Percentiles rank a stretch among this genome's conserved stretches.
phyloP scores from a whole-genome alignment of 2,113 vertebrate species.

The Camelus dromedarius region DNA sequence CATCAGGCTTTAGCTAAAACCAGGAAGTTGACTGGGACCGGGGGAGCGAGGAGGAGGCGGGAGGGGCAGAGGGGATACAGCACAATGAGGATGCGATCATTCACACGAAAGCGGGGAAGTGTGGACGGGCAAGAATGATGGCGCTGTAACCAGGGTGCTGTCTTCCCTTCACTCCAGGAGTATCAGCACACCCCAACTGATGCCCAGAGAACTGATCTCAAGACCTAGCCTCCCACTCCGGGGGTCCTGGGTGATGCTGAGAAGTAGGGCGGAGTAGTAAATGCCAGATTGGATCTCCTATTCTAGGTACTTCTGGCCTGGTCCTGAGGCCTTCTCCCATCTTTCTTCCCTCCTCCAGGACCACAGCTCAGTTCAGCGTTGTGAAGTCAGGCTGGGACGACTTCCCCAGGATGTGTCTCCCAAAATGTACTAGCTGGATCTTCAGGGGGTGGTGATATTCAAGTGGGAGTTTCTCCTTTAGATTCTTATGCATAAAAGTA shows the following conservation, averaged over 20 bases:
- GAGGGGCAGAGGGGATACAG: neutral
- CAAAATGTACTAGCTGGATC: no score
- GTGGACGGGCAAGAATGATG: rapidly evolving
- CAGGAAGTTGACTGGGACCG: neutral
- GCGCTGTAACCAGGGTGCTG: neutral
- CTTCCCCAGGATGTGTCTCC: rapidly evolving
- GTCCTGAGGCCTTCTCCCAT: neutral
- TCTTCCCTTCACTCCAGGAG: no score
- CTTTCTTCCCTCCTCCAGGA: no score
- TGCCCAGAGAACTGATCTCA: neutral
- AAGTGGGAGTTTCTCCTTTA: neutral
- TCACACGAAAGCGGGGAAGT: neutral
- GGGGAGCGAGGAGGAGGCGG: rapidly evolving
- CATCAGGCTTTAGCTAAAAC: neutral
- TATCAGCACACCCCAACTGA: rapidly evolving
- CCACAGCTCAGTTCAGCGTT: neutral
- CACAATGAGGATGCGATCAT: rapidly evolving
- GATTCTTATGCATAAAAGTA: neutral
- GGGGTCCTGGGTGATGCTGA: neutral
- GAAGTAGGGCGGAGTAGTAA: neutral
- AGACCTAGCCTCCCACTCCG: neutral
- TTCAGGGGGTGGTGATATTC: rapidly evolving
- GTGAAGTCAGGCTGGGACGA: neutral
- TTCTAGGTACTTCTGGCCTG: neutral
- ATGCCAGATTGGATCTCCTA: neutral